Conservation (phyloP, 2,113 vertebrate genomes). For the Corythornis madagascariensis region DNA sequence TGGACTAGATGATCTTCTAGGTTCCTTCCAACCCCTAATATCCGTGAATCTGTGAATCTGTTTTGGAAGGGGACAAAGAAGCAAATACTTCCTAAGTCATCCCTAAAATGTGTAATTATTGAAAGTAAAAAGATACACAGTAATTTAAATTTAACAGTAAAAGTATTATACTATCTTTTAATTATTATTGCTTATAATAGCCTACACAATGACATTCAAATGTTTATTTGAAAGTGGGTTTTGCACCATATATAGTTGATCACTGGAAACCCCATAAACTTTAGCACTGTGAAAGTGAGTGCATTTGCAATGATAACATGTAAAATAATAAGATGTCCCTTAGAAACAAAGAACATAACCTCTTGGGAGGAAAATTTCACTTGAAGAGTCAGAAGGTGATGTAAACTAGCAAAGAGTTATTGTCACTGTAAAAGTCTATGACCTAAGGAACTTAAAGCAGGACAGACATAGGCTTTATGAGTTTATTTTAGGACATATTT, state of each 20-base stretch:
- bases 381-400: slow-evolving; percentile 1
- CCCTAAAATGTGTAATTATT: background rate
- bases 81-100: background rate
- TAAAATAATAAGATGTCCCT: background rate
- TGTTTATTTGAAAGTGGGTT: background rate
- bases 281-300: background rate
- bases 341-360: background rate
- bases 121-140: background rate
- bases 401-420: slow-evolving; percentile 25
- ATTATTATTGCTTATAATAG: background rate
- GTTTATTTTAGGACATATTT: slow-evolving; percentile 49
- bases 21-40: too few relatives aligned
- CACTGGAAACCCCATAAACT: background rate
- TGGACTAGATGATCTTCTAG: too few relatives aligned
- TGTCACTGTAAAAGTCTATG: slow-evolving; percentile 1
- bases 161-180: background rate
- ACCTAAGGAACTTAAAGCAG: slow-evolving; percentile 9
- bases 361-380: background rate
- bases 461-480: background rate
- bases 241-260: background rate
- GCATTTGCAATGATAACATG: background rate
- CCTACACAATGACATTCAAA: background rate
- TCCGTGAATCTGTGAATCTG: too few relatives aligned
- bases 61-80: background rate
- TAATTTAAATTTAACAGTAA: background rate